These are phyloP conservation scores for Lycocorax pyrrhopterus DNA, from an alignment of 2,113 vertebrate species.

Conservation along the genomic window DNA sequence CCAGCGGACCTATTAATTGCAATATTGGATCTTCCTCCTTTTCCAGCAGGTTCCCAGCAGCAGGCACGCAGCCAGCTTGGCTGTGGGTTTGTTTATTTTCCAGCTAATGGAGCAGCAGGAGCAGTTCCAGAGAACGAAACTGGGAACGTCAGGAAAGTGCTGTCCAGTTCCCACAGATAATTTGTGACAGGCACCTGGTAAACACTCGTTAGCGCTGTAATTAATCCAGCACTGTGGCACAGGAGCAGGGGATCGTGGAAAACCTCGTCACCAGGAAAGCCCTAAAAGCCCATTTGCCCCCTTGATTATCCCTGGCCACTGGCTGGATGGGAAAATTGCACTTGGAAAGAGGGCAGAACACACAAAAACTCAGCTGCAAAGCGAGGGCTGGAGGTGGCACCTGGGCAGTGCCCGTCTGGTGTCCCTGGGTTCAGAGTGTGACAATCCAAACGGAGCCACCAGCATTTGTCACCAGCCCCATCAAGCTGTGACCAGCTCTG, in stretches of 20 bases:
- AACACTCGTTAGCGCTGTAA: background rate
- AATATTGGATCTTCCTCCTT: background rate
- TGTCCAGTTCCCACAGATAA: background rate
- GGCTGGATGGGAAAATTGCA: background rate
- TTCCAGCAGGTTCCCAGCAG: conserved; percentile 33
- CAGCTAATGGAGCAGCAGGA: conserved; percentile 38
- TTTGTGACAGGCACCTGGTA: background rate
- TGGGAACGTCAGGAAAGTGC: background rate
- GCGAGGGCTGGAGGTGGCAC: background rate
- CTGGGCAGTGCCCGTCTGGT: background rate
- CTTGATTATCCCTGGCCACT: background rate
- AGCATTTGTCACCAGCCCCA: background rate
- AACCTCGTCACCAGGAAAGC: background rate
- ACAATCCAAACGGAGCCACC: background rate
- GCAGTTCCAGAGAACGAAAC: background rate
- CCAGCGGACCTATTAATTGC: background rate
- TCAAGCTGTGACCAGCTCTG: background rate
- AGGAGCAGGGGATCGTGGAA: fast-evolving
- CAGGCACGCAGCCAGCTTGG: background rate
- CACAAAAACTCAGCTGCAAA: background rate
- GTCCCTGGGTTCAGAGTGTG: background rate
- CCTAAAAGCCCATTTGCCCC: background rate
- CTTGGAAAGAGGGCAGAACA: background rate
- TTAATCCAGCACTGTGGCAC: background rate
- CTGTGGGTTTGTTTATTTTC: conserved; percentile 37